Percentiles rank a stretch among this genome's conserved stretches.
Conservation (phyloP, 2,797 vertebrate genomes). For the Mormyrus hasselquistii region DNA sequence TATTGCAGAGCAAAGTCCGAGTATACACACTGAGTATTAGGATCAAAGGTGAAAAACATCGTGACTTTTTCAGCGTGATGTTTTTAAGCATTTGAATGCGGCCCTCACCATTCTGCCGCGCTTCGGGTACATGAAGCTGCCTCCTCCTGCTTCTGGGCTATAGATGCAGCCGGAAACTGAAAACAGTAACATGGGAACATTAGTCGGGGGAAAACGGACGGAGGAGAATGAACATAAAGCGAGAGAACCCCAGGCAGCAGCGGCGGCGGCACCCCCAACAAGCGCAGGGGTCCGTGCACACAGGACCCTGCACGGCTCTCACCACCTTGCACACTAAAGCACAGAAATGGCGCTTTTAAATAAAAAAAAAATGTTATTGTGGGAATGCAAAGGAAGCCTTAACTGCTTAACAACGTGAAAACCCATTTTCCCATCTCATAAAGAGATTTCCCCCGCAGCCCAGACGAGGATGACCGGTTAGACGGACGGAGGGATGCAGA, state of each 20-base stretch:
- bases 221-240: not conserved
- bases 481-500: not conserved
- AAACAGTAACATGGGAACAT: not conserved
- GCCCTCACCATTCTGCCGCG: constrained; percentile 61
- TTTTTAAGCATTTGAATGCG: not conserved
- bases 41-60: not conserved
- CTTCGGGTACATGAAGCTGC: constrained; percentile 69
- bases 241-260: not conserved
- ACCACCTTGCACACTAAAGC: not conserved
- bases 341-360: not conserved
- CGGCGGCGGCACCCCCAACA: not conserved
- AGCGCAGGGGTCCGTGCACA: not conserved
- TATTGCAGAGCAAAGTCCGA: not conserved
- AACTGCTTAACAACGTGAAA: not conserved
- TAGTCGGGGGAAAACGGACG: not conserved
- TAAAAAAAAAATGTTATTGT: not conserved
- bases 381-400: not conserved
- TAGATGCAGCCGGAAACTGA: constrained; percentile 58
- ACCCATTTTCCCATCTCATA: not conserved
- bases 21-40: not conserved
- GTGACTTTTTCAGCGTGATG: not conserved
- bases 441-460: not conserved
- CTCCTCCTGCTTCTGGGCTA: constrained; percentile 64
- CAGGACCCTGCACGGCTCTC: not conserved
- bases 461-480: not conserved